Percentiles rank a stretch among this genome's conserved stretches.
phyloP scores from a whole-genome alignment of 2,888 invertebrate species.

The Amblyteles armatorius region DNA sequence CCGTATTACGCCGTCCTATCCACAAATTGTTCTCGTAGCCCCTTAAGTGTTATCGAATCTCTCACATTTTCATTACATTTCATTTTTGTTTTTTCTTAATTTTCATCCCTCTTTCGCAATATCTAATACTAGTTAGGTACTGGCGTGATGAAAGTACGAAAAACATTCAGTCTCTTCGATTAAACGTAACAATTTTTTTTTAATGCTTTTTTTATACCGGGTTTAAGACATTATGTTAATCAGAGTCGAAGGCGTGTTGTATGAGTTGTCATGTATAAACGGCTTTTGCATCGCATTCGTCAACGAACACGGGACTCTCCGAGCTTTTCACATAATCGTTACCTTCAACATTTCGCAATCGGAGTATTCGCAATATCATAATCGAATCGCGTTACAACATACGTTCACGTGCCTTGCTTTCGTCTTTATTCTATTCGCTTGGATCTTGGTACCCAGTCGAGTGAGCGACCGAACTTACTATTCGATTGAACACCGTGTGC shows the following conservation, averaged over 20 bases:
- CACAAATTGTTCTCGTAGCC: constrained; percentile 37
- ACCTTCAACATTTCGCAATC: constrained; percentile 5
- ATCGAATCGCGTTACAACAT: constrained; percentile 31
- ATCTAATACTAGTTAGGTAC: constrained; percentile 70
- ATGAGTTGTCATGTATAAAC: constrained; percentile 38
- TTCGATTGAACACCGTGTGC: constrained; percentile 46
- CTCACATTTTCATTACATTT: constrained; percentile 9
- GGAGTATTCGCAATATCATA: background rate
- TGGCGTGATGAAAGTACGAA: constrained; percentile 71
- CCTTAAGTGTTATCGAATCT: constrained; percentile 28
- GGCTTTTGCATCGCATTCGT: constrained; percentile 26
- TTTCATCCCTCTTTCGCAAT: constrained; percentile 51
- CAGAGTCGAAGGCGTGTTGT: constrained; percentile 49
- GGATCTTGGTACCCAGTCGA: constrained; percentile 21
- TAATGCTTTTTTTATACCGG: constrained; percentile 32
- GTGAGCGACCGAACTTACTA: constrained; percentile 31
- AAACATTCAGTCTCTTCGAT: constrained; percentile 76
- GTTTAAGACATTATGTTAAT: constrained; percentile 41
- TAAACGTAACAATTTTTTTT: constrained; percentile 70
- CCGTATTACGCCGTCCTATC: constrained; percentile 10
- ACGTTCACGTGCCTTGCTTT: constrained; percentile 19
- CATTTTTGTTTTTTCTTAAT: constrained; percentile 39
- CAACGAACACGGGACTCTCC: constrained; percentile 15
- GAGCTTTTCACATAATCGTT: constrained; percentile 6
- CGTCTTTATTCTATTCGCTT: constrained; percentile 1